A percentile compares a stretch with the other conserved stretches of the same genome.
phyloP scores from a whole-genome alignment of 2,888 invertebrate species.

The Agrotis segetum region DNA sequence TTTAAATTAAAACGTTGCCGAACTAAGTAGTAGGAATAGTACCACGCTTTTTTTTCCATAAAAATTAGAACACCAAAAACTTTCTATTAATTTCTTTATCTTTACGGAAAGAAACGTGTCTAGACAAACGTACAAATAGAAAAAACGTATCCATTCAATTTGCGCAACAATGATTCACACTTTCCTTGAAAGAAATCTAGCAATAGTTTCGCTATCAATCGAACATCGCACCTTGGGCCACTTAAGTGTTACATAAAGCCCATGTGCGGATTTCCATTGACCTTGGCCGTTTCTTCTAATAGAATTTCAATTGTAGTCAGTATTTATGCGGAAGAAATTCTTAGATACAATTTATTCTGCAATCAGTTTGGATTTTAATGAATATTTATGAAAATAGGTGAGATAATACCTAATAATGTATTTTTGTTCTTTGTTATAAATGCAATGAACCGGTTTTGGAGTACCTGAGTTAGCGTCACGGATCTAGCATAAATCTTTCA shows the following conservation, averaged over 20 bases:
- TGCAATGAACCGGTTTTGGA: constrained; percentile 33
- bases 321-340: constrained; percentile 63
- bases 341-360: constrained; percentile 37
- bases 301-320: constrained; percentile 35
- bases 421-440: constrained; percentile 47
- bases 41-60: background rate
- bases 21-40: background rate
- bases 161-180: constrained; percentile 65
- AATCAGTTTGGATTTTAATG: constrained; percentile 48
- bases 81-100: background rate
- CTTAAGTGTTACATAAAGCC: constrained; percentile 62
- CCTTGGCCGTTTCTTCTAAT: constrained; percentile 48
- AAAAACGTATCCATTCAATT: constrained; percentile 46
- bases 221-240: constrained; percentile 62
- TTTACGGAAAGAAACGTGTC: background rate
- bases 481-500: constrained; percentile 21
- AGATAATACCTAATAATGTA: constrained; percentile 19
- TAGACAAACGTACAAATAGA: constrained; percentile 37
- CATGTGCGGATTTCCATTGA: constrained; percentile 49
- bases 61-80: background rate
- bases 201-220: constrained; percentile 58
- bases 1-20: background rate
- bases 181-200: constrained; percentile 66
- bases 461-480: constrained; percentile 16
- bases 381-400: constrained; percentile 46